Evolutionary conservation across 2,888 invertebrate species (phyloP).

Genomic region (Odiellus spinosus): DNA sequence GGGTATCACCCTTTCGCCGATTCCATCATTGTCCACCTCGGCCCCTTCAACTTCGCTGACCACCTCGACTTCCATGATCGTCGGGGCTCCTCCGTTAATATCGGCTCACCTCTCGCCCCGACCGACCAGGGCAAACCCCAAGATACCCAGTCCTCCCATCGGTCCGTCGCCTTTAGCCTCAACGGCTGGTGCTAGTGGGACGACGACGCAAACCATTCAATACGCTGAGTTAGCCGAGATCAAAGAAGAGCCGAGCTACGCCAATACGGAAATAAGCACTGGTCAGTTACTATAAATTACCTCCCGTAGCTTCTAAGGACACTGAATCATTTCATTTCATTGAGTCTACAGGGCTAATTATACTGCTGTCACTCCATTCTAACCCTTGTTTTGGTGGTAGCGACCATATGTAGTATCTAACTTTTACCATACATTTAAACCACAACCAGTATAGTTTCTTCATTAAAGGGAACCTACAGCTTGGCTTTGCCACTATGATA

Average conservation of each 20-base stretch:
- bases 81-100: too few species aligned
- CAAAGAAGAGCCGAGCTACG: slow-evolving; percentile 36
- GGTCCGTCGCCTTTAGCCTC: slow-evolving; percentile 5
- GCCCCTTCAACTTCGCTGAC: slow-evolving; percentile 16
- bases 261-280: slow-evolving; percentile 31
- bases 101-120: slow-evolving; percentile 7
- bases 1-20: slow-evolving; percentile 14
- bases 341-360: too few species aligned
- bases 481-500: too few species aligned
- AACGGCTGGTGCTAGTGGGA: slow-evolving; percentile 20
- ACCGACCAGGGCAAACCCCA: slow-evolving; percentile 10
- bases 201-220: slow-evolving; percentile 26
- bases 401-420: too few species aligned
- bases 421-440: background rate
- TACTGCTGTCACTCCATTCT: too few species aligned
- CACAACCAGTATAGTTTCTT: too few species aligned
- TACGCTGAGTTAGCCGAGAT: slow-evolving; percentile 23
- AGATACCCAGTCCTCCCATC: too few species aligned
- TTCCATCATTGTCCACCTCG: slow-evolving; percentile 2
- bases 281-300: too few species aligned
- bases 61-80: slow-evolving; percentile 14
- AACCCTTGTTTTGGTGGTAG: too few species aligned
- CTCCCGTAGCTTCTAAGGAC: too few species aligned
- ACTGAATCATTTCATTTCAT: too few species aligned
- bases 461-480: too few species aligned